Base-by-base conservation (phyloP, 2,888 invertebrate genomes). In the Melanophora roralis region DNA sequence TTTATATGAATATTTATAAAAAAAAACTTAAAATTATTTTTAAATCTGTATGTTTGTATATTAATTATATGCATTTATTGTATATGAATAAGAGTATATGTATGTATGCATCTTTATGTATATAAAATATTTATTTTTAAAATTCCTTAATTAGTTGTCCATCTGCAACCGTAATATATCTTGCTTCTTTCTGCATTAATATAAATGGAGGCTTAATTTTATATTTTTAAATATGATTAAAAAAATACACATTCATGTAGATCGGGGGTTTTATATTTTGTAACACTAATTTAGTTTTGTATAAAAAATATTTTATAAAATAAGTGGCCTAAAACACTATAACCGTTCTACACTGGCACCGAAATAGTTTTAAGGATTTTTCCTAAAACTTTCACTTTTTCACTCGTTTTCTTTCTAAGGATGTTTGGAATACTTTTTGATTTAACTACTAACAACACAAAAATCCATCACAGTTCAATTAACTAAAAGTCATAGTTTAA, bases 381-480 rank as follows among this genome's bases (percentile, higher is more conserved):
- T 68, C n/a, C 34, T 19, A 43, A n/a, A 43, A 27, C n/a, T n/a
- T n/a, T 68, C 45, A 55, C 32, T 32, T n/a, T n/a, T n/a, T n/a
- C n/a, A n/a, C n/a, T n/a, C n/a, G n/a, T n/a, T n/a, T n/a, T n/a
- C n/a, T n/a, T n/a, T n/a, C n/a, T n/a, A n/a, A n/a, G n/a, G n/a
- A 16, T 60, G 60, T 60, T 60, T 51, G 43, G 32, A 71, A 43
- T 43, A 62, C 34, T 34, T 32, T 14, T 36, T 23, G n/a, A 19
- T 32, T 57, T 32, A 27, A 27, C 6, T 62, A 14, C 47, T 67
- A 51, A 16, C 21, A 36, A 69, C 27, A 27, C 60, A 64, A 73
- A 73, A 45, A 55, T 55, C 40, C 62, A 74, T 74, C 74, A 74
- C 74, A 74, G 74, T 74, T 74, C 8, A 65, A 67, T 67, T 74